A percentile compares a stretch with the other conserved stretches of the same genome.
phyloP scores from a whole-genome alignment of 2,113 vertebrate species.

The Pterophyllum scalare region DNA sequence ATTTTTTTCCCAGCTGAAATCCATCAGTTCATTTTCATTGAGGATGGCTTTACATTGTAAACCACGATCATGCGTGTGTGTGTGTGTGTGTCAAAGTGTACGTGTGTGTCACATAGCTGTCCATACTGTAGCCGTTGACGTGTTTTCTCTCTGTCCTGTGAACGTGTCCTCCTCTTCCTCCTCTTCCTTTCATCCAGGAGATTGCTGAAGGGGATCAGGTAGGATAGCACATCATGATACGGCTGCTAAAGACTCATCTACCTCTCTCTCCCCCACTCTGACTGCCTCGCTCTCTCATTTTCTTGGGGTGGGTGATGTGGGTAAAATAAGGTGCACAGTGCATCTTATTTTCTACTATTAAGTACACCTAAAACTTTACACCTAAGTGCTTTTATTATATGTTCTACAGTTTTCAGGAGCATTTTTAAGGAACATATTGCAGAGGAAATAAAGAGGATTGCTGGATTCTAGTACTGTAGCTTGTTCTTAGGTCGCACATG shows the following conservation, averaged over 20 bases:
- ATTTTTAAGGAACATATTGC: background rate
- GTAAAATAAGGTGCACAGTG: background rate
- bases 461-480: background rate
- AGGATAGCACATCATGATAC: constrained; percentile 84
- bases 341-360: background rate
- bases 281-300: constrained; percentile 10
- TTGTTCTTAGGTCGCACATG: background rate
- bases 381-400: background rate
- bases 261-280: constrained; percentile 75
- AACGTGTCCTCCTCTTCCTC: constrained; percentile 74
- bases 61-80: constrained; percentile 35
- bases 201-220: constrained; percentile 99
- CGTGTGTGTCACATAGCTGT: constrained; percentile 73
- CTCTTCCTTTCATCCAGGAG: constrained; percentile 91
- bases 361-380: background rate
- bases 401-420: background rate
- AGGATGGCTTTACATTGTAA: constrained; percentile 47
- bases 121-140: constrained; percentile 93
- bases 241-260: constrained; percentile 81
- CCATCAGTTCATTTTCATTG: constrained; percentile 21
- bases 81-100: constrained; percentile 20
- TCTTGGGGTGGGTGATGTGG: constrained; percentile 53
- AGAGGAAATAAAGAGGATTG: background rate
- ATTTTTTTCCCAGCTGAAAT: constrained; percentile 7
- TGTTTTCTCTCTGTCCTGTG: constrained; percentile 99